Percentiles rank a stretch among this genome's conserved stretches.
These are phyloP conservation scores for Acanthurus leucopareius DNA, from an alignment of 2,797 vertebrate genomes.

Conservation along the genomic window DNA sequence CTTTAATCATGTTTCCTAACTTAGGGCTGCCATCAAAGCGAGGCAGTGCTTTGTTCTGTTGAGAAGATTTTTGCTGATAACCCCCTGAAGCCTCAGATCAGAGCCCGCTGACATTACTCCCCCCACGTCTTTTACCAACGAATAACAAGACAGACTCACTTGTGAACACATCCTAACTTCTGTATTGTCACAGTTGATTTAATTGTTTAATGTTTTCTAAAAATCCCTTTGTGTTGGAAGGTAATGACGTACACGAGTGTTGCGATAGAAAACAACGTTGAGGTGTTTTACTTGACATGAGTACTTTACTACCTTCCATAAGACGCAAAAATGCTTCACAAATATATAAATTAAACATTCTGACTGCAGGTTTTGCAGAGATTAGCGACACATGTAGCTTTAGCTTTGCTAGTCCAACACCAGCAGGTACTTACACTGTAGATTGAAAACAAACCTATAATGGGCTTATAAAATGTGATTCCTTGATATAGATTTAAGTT, in stretches of 20 bases:
- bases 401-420: not conserved
- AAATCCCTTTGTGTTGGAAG: not conserved
- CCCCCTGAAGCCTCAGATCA: slow-evolving; percentile 65
- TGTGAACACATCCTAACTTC: slow-evolving; percentile 36
- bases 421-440: no score
- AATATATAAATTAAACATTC: not conserved
- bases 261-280: not conserved
- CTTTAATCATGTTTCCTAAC: slow-evolving; percentile 86
- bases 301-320: not conserved
- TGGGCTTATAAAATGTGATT: not conserved
- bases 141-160: slow-evolving; percentile 39
- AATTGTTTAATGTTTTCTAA: not conserved
- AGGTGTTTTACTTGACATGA: not conserved
- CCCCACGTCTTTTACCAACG: slow-evolving; percentile 35
- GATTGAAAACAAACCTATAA: not conserved
- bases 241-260: not conserved
- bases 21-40: slow-evolving; percentile 78
- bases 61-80: slow-evolving; percentile 65
- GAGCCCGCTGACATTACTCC: slow-evolving; percentile 55
- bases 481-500: not conserved
- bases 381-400: not conserved
- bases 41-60: slow-evolving; percentile 74
- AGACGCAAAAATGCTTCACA: not conserved
- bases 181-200: not conserved
- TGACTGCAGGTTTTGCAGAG: not conserved